Conservation (phyloP, 2,797 vertebrate genomes). For the Potorous gilbertii region DNA sequence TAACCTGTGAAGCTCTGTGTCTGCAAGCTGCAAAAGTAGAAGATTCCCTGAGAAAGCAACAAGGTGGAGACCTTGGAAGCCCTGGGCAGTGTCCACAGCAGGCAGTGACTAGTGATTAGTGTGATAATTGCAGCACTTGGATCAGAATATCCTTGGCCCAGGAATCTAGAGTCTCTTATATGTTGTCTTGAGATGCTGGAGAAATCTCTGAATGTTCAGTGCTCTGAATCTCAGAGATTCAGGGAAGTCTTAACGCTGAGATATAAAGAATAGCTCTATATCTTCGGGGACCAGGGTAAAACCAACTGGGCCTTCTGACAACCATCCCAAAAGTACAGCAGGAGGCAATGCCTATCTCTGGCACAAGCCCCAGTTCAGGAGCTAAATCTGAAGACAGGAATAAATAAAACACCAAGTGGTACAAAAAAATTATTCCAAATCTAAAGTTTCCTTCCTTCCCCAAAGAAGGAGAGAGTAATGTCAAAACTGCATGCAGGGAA, state of each 20-base stretch:
- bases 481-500: not conserved
- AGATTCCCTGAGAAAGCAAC: too few relatives aligned
- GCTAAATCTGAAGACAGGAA: not conserved
- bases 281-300: too few relatives aligned
- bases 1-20: not conserved
- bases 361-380: too few relatives aligned
- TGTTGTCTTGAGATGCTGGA: not conserved
- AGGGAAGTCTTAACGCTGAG: not conserved
- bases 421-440: not conserved
- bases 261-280: too few relatives aligned
- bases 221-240: not conserved
- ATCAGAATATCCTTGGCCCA: not conserved
- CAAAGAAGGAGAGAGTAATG: not conserved
- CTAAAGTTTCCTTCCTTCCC: not conserved
- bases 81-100: not conserved
- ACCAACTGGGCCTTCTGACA: too few relatives aligned
- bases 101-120: not conserved
- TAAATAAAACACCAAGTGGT: not conserved
- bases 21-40: not conserved
- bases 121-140: not conserved
- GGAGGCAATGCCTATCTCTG: too few relatives aligned
- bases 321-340: too few relatives aligned
- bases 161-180: not conserved
- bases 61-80: not conserved
- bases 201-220: not conserved